These are phyloP conservation scores for Dreissena polymorpha DNA, from an alignment of 1,140 invertebrate genomes.

Conservation along the genomic window DNA sequence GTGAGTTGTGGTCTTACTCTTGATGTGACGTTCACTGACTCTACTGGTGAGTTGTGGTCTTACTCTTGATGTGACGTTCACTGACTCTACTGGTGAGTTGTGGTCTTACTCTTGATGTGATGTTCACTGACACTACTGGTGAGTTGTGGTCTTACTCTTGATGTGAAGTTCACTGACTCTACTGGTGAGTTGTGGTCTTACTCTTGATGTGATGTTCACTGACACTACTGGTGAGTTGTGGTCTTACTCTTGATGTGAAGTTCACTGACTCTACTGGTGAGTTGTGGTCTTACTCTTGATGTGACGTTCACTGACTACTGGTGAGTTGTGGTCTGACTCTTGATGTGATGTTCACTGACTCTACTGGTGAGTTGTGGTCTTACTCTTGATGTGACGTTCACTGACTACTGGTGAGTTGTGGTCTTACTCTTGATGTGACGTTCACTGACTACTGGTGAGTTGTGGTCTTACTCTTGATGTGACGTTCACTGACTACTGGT, in stretches of 20 bases:
- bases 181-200: constrained; percentile 72
- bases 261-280: constrained; percentile 81
- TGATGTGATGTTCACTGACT: constrained; percentile 85
- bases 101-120: too few relatives aligned
- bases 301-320: constrained; percentile 84
- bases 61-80: constrained; percentile 87
- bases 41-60: constrained; percentile 72
- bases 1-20: constrained; percentile 81
- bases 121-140: constrained; percentile 90
- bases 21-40: constrained; percentile 85
- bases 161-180: constrained; percentile 84
- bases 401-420: constrained; percentile 75
- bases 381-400: constrained; percentile 87
- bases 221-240: constrained; percentile 89
- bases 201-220: too few relatives aligned
- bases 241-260: constrained; percentile 87
- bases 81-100: constrained; percentile 76
- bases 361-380: constrained; percentile 72
- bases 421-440: constrained; percentile 87
- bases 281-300: constrained; percentile 82
- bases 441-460: constrained; percentile 80
- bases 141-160: constrained; percentile 86
- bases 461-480: constrained; percentile 85
- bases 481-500: constrained; percentile 82
- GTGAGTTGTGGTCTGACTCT: constrained; percentile 81